Conservation (phyloP, 2,113 vertebrate genomes). For the Holacanthus passer region DNA sequence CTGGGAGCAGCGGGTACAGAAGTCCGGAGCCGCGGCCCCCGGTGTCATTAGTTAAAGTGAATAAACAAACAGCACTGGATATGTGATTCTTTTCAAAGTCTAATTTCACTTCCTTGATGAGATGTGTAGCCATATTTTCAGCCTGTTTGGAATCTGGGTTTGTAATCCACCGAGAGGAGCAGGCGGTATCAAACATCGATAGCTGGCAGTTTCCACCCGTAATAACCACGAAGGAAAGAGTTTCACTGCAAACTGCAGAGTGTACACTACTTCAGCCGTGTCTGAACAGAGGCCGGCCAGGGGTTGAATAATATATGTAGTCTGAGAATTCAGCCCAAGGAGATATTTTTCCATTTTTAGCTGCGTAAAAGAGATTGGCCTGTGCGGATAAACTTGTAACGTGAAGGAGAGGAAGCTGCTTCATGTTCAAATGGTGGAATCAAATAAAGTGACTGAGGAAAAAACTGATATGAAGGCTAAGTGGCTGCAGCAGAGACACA, state of each 20-base stretch:
- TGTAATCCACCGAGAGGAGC: slow-evolving; percentile 28
- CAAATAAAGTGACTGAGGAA: not conserved
- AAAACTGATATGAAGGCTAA: not conserved
- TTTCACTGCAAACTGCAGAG: slow-evolving; percentile 27
- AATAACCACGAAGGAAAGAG: slow-evolving; percentile 17
- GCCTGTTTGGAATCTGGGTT: slow-evolving; percentile 57
- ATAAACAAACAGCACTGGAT: slow-evolving; percentile 49
- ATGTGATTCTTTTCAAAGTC: slow-evolving; percentile 39
- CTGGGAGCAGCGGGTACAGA: slow-evolving; percentile 23
- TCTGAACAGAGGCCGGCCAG: slow-evolving; percentile 6
- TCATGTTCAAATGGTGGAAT: not conserved
- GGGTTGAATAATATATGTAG: slow-evolving; percentile 30
- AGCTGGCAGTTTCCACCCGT: not conserved
- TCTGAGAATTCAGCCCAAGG: slow-evolving; percentile 12
- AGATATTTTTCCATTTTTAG: slow-evolving; percentile 12
- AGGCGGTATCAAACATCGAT: slow-evolving; percentile 4
- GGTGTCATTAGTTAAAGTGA: slow-evolving; percentile 51
- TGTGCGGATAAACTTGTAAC: not conserved
- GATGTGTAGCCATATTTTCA: slow-evolving; percentile 17
- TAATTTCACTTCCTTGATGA: slow-evolving; percentile 44
- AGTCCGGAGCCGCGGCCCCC: not conserved
- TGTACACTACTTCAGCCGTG: not conserved
- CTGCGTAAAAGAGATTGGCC: not conserved
- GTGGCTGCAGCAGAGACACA: not conserved
- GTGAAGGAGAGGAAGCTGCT: not conserved